Conservation (phyloP, 2,888 invertebrate genomes). For the Drosophila recens region DNA sequence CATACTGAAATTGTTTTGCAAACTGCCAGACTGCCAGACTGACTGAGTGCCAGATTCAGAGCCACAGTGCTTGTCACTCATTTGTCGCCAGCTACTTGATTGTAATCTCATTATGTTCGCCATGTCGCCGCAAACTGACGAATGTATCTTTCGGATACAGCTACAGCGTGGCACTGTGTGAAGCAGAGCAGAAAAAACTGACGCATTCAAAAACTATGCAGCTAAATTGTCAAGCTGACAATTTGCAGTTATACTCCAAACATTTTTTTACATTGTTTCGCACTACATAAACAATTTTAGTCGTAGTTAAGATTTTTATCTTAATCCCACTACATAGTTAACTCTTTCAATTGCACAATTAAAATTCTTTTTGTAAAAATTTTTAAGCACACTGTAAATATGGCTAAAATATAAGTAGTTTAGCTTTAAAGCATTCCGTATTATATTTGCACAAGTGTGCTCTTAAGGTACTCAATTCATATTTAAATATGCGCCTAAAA, state of each 20-base stretch:
- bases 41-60: constrained; percentile 27
- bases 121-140: constrained; percentile 26
- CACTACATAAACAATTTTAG: constrained; percentile 54
- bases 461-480: no score
- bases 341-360: constrained; percentile 13
- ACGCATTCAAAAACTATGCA: constrained; percentile 63
- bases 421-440: background rate
- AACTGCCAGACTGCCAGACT: constrained; percentile 19
- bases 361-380: constrained; percentile 28
- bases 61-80: constrained; percentile 64
- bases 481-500: constrained; percentile 12
- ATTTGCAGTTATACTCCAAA: constrained; percentile 49
- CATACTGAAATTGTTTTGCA: constrained; percentile 63
- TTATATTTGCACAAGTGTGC: background rate
- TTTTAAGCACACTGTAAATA: constrained; percentile 1
- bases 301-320: constrained; percentile 23
- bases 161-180: constrained; percentile 29
- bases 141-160: constrained; percentile 41
- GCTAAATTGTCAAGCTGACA: constrained; percentile 56
- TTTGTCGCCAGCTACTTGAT: constrained; percentile 71
- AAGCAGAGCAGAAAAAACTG: constrained; percentile 74
- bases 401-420: background rate
- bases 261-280: constrained; percentile 54
- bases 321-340: background rate
- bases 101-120: constrained; percentile 69